Evolutionary conservation across 37 sponge, comb jelly and placozoan genomes (phyloP), one percentile per base, ranked within the genome.

Genomic region (Amphimedon queenslandica): DNA sequence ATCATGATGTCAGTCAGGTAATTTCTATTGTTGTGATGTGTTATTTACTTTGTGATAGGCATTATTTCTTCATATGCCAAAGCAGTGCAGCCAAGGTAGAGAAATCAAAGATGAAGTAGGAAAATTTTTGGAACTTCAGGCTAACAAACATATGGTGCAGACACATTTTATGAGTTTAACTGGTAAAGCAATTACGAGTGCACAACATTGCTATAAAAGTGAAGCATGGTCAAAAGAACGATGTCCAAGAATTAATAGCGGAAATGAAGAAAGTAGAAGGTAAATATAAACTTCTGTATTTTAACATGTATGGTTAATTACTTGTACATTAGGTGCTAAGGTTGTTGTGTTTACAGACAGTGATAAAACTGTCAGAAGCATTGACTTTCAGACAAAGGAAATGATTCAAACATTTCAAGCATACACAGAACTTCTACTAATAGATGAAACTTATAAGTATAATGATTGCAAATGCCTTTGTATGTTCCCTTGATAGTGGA

Each of bases 401-500:
- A 76, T 76, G 77, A 76, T 8, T 10, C 2, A 21, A 11, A 34
- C 8, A 3, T 76, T 37, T 68, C 13, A 40, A 30, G 4, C 36
- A 8, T 76, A 67, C 18, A 66, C 67, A 29, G 77, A 76, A 28
- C 3, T 76, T 3, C 41, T 76, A 13, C 53, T 76, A 13, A 23
- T 76, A 25, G 77, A 76, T 43, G 77, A 66, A 33, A 76, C 77
- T 6, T 76, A 76, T 67, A 76, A 68, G 57, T 41, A 68, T 18
- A 70, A 40, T 69, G 57, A 77, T 56, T 4, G 38, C n/a, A 68
- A 35, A 70, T 70, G 70, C 79, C 79, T 8, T 39, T 77, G 35
- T 77, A 77, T 4, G 34, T 77, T 8, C 33, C 43, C 4, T 4
- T 77, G 21, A 42, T 11, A 4, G 33, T 67, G 3, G 77, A 76